These are phyloP conservation scores for Dioctria linearis DNA, from an alignment of 2,888 invertebrate species.

Conservation along the genomic window DNA sequence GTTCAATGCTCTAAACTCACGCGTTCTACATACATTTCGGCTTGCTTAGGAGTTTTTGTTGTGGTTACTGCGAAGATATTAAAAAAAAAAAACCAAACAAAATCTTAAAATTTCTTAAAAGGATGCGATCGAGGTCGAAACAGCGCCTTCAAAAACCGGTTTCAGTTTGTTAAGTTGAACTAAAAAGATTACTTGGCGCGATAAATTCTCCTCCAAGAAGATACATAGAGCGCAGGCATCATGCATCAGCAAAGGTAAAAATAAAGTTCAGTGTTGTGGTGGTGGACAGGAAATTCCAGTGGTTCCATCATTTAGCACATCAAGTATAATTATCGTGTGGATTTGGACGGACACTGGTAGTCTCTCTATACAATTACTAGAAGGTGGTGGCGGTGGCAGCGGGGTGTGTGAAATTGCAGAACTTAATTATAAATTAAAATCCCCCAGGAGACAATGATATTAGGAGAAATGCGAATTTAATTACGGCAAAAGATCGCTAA, in stretches of 20 bases:
- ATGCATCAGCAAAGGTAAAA: not conserved
- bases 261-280: not conserved
- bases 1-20: constrained; percentile 37
- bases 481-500: not conserved
- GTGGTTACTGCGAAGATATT: not conserved
- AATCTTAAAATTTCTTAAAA: constrained; percentile 25
- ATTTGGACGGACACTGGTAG: not conserved
- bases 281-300: constrained; percentile 10
- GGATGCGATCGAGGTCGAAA: constrained; percentile 46
- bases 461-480: not conserved
- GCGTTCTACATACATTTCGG: constrained; percentile 28
- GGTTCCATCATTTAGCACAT: constrained; percentile 12
- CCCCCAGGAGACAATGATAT: no score
- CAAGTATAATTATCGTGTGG: not conserved
- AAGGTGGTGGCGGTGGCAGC: no score
- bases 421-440: no score
- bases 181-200: not conserved
- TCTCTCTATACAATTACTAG: not conserved
- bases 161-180: constrained; percentile 10
- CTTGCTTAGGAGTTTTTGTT: not conserved
- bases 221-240: not conserved
- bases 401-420: no score
- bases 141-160: constrained; percentile 40
- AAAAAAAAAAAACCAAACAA: not conserved
- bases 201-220: not conserved